Percentiles rank a stretch among this genome's conserved stretches.
Conservation (phyloP, 2,113 vertebrate species). For the Eulemur rufifrons region DNA sequence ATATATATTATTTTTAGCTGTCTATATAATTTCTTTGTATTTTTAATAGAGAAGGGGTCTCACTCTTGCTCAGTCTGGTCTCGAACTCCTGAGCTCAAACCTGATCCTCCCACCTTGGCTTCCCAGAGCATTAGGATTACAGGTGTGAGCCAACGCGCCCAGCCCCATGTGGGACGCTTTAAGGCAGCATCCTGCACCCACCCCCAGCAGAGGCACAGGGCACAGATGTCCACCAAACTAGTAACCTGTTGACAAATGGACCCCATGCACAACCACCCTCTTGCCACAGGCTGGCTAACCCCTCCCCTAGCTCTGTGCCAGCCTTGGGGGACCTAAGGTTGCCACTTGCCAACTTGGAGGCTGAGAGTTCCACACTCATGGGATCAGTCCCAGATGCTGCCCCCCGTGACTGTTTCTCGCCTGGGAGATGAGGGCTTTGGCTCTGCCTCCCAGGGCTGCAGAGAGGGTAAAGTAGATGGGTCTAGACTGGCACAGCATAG, state of each 20-base stretch:
- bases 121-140: no score
- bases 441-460: no score
- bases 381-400: neutral
- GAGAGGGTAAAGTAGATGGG: neutral
- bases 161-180: neutral
- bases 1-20: no score
- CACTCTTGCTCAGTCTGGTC: no score
- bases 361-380: neutral
- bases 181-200: neutral
- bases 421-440: neutral
- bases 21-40: no score
- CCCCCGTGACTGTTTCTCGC: neutral
- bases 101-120: no score
- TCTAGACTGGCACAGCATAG: neutral
- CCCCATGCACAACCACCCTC: neutral
- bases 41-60: no score
- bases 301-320: neutral
- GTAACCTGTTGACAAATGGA: neutral
- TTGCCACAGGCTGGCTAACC: neutral
- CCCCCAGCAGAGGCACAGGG: neutral
- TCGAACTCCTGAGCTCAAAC: no score
- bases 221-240: neutral
- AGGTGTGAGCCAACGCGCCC: no score
- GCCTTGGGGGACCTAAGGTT: neutral
- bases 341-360: neutral